These are phyloP conservation scores for Dryomyza anilis DNA, from an alignment of 2,888 invertebrate species.

Conservation along the genomic window DNA sequence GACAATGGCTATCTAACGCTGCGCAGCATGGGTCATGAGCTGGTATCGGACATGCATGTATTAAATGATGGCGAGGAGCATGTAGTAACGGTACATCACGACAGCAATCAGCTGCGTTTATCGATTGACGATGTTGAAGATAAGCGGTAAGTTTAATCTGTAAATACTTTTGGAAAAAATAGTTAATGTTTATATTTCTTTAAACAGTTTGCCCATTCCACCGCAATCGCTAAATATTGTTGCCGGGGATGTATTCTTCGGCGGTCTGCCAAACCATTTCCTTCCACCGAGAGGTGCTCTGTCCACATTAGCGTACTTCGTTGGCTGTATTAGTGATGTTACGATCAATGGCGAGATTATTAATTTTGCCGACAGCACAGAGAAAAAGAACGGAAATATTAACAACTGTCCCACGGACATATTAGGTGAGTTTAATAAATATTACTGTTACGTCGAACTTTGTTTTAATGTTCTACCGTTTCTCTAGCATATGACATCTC, in stretches of 20 bases:
- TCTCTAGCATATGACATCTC: conserved; percentile 53
- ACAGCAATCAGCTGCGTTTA: conserved; percentile 70
- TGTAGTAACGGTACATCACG: conserved; percentile 85
- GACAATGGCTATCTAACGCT: conserved; percentile 66
- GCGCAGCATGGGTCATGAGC: conserved; percentile 71
- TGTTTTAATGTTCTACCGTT: not conserved
- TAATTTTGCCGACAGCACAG: conserved; percentile 75
- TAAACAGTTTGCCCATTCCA: conserved; percentile 64
- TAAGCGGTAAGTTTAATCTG: conserved; percentile 64
- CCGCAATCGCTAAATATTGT: conserved; percentile 69
- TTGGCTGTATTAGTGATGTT: conserved; percentile 92
- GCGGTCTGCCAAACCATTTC: conserved; percentile 75
- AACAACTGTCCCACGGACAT: conserved; percentile 65
- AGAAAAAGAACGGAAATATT: conserved; percentile 66
- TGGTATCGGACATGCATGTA: conserved; percentile 66
- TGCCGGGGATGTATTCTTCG: conserved; percentile 80
- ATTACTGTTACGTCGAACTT: not conserved
- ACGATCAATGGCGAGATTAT: conserved; percentile 82
- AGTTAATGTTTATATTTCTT: not conserved
- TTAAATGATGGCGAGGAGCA: conserved; percentile 95
- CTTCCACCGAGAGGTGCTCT: conserved; percentile 64
- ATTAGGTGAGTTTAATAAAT: conserved; percentile 41
- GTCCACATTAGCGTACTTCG: conserved; percentile 70
- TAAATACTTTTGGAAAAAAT: not conserved
- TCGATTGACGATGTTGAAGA: conserved; percentile 85